Evolutionary conservation across 2,113 vertebrate genomes (phyloP).

Genomic region (Rhinoderma darwinii): DNA sequence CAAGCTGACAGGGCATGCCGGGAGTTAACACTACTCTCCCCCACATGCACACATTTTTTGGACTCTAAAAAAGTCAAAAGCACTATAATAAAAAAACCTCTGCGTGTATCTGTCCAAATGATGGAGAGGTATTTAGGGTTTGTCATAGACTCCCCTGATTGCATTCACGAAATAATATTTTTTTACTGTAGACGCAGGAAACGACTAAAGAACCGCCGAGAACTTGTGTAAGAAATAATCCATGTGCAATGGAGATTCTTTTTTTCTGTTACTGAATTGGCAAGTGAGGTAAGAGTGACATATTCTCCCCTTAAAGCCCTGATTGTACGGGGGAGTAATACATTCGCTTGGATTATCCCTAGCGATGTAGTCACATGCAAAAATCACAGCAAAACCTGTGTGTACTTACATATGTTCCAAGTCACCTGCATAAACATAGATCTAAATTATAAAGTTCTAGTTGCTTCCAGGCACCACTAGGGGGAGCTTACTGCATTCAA

Average conservation of each 20-base stretch:
- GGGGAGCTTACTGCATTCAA: too few species aligned
- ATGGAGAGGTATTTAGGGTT: background rate
- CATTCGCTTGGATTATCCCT: too few species aligned
- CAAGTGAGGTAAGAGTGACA: background rate
- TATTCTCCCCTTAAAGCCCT: too few species aligned
- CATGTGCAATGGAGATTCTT: background rate
- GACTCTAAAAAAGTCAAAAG: background rate
- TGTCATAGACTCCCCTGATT: background rate
- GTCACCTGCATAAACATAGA: too few species aligned
- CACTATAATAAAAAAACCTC: slow-evolving; percentile 7
- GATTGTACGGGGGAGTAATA: too few species aligned
- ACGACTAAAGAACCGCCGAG: background rate
- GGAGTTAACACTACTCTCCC: background rate
- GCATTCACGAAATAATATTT: background rate
- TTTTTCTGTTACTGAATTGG: background rate
- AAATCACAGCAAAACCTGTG: too few species aligned
- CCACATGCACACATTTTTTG: background rate
- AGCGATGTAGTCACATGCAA: too few species aligned
- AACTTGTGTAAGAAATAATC: background rate
- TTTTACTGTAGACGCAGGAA: background rate
- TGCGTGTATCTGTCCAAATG: background rate
- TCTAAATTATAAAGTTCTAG: too few species aligned
- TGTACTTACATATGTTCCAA: too few species aligned
- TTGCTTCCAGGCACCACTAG: too few species aligned
- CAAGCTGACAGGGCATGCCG: background rate